These are phyloP conservation scores for Morpho achilles DNA, from an alignment of 2,888 invertebrate species.

Conservation along the genomic window DNA sequence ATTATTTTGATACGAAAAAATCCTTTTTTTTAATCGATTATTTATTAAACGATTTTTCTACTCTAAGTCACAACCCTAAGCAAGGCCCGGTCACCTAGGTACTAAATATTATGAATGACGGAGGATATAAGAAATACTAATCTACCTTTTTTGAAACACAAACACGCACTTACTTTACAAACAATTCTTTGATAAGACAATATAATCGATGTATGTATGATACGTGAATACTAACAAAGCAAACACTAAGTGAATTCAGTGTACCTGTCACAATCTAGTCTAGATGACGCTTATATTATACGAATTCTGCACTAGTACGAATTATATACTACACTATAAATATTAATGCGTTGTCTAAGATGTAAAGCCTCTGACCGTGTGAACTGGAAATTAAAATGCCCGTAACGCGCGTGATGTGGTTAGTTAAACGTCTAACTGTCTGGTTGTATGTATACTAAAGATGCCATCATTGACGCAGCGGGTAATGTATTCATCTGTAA, in stretches of 20 bases:
- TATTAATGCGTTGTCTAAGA: conserved; percentile 64
- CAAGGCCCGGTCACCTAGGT: no score
- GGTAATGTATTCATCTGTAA: conserved; percentile 10
- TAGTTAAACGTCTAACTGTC: conserved; percentile 42
- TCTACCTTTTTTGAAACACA: no score
- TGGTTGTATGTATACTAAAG: conserved; percentile 5
- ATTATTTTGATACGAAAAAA: no score
- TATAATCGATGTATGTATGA: no score
- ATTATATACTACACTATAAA: conserved; percentile 41
- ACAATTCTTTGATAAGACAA: no score
- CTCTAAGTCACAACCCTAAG: no score
- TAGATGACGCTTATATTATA: conserved; percentile 27
- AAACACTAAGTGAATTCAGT: conserved; percentile 3
- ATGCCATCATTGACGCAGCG: conserved; percentile 5
- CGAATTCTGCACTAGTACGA: conserved; percentile 26
- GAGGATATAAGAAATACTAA: no score
- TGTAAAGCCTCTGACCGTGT: conserved; percentile 47
- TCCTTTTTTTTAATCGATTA: no score
- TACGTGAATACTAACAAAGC: neutral
- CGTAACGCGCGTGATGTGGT: conserved; percentile 59
- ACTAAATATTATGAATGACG: no score
- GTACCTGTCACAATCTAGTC: conserved; percentile 8
- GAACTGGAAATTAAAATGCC: conserved; percentile 75
- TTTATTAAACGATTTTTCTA: no score
- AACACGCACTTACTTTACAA: no score